phyloP scores from a whole-genome alignment of 2,888 invertebrate genomes.

The Leptinotarsa tumamoca region DNA sequence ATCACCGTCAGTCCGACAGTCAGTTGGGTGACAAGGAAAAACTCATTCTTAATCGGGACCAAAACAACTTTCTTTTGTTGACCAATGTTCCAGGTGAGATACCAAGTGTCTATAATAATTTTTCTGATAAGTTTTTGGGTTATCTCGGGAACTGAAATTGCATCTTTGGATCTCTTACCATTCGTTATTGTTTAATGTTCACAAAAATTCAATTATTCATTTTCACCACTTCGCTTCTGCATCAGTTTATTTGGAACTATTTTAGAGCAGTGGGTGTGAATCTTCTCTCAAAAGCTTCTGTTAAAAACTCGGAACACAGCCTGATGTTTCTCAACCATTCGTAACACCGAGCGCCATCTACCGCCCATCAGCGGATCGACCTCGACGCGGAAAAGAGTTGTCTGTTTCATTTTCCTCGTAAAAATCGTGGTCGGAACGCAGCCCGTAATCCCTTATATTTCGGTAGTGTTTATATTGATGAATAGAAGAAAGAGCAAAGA shows the following conservation, averaged over 20 bases:
- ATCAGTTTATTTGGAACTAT: too few species aligned
- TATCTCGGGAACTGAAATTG: not conserved
- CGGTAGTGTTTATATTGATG: constrained; percentile 30
- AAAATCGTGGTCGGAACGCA: constrained; percentile 12
- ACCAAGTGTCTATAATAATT: constrained; percentile 10
- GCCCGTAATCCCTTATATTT: constrained; percentile 19
- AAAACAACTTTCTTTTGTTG: constrained; percentile 17
- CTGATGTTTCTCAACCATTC: not conserved
- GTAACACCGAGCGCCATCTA: constrained; percentile 12
- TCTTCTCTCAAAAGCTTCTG: too few species aligned
- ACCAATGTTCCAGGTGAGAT: constrained; percentile 17
- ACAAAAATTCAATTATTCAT: too few species aligned
- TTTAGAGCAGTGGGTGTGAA: too few species aligned
- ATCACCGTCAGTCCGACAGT: constrained; percentile 8
- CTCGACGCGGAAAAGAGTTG: not conserved
- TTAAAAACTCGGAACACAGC: too few species aligned
- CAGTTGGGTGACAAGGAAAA: constrained; percentile 16
- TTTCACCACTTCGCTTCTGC: too few species aligned
- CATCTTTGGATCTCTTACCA: too few species aligned
- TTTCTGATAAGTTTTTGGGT: not conserved
- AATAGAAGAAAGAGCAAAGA: constrained; percentile 41
- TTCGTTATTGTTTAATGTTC: too few species aligned
- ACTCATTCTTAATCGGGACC: constrained; percentile 16
- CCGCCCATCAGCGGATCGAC: not conserved
- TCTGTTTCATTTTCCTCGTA: constrained; percentile 5